A percentile compares a stretch with the other conserved stretches of the same genome.
Conservation (phyloP, 1,140 invertebrate genomes). For the Reticulitermes speratus region DNA sequence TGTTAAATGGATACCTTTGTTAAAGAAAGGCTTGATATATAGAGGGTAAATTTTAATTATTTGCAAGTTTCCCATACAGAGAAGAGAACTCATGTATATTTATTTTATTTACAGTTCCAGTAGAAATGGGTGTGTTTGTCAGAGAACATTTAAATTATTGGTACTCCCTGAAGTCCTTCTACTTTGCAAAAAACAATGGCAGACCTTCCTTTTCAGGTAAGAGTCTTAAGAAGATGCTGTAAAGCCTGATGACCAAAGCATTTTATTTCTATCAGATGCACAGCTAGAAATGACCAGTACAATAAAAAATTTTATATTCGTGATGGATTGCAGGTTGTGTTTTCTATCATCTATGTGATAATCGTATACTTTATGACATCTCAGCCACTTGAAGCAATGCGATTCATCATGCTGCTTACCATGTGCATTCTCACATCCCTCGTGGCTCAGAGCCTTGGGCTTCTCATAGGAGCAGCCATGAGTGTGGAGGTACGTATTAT, state of each 20-base stretch:
- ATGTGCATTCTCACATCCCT: slow-evolving; percentile 87
- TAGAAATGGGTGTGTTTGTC: slow-evolving; percentile 92
- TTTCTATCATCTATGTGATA: slow-evolving; percentile 85
- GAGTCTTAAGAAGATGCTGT: slow-evolving; percentile 19
- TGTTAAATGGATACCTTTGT: no score
- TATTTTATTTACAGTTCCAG: slow-evolving; percentile 72
- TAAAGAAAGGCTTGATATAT: no score
- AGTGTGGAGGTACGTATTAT: slow-evolving; percentile 67
- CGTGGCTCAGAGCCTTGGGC: slow-evolving; percentile 88
- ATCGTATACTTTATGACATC: slow-evolving; percentile 95
- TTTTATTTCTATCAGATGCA: no score
- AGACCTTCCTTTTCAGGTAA: slow-evolving; percentile 93
- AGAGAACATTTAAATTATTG: slow-evolving; percentile 96
- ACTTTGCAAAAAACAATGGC: slow-evolving; percentile 93
- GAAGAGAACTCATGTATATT: not conserved
- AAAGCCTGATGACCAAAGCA: no score
- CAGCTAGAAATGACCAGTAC: no score
- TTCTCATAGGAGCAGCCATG: slow-evolving; percentile 89
- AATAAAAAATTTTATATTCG: no score
- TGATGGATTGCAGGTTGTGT: slow-evolving; percentile 66
- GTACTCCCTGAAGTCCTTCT: slow-evolving; percentile 96
- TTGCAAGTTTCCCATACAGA: not conserved
- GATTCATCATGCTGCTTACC: slow-evolving; percentile 84
- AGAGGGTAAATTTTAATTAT: no score
- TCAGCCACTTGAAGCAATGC: slow-evolving; percentile 81